Evolutionary conservation across 2,113 vertebrate species (phyloP), one percentile per base, ranked within the genome.

Genomic region (Gracilinanus agilis): DNA sequence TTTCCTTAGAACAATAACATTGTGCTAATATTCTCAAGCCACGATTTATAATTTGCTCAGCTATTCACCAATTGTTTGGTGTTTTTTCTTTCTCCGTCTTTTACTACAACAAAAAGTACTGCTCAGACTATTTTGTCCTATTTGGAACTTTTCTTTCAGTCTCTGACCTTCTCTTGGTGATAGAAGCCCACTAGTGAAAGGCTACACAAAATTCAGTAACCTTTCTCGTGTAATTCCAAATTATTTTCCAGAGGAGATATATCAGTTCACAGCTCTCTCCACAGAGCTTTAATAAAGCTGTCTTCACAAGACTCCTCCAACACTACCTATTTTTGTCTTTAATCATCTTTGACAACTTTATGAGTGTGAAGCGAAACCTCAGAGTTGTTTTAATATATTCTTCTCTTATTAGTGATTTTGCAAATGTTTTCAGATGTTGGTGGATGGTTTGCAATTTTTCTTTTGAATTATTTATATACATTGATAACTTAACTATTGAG

Each of bases 401-500:
- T 40, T n/a, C 67, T 19, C 67, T 40, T 83, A 83, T 83, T 40
- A 83, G 67, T 2, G n/a, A 83, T 40, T 83, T 83, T 40, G 67
- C 67, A 83, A 83, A 83, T 83, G 67, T 83, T 83, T 83, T 83
- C 67, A 83, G 67, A 83, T 40, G 40, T 83, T 83, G n/a, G n/a
- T 83, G 9, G 19, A 40, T 40, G n/a, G 67, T 83, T 75, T 75
- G 67, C 16, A n/a, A 83, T 83, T 83, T 83, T 83, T 83, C 67
- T 83, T 40, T 40, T 40, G n/a, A 83, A 40, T 83, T 83, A n/a
- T 75, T 75, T 75, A 83, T 21, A 23, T 40, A 21, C 16, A 40
- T 40, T 21, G 16, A 83, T 83, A 34, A 40, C 34, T 75, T 75
- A 75, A 12, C 34, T 16, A n/a, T n/a, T 83, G 67, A 40, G n/a